Conservation (phyloP, 1,140 invertebrate species). For the Drosophila nebulosa region DNA sequence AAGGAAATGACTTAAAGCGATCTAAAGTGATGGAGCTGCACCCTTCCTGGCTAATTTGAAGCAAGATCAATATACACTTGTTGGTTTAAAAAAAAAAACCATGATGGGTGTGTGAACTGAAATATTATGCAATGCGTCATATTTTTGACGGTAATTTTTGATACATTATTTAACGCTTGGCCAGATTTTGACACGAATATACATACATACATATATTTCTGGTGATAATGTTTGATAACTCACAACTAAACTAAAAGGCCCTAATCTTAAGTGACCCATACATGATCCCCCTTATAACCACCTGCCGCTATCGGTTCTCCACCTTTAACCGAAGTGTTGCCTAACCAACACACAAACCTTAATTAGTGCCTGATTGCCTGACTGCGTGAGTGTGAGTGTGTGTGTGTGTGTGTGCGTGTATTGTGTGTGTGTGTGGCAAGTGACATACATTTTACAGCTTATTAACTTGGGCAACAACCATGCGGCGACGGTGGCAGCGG, state of each 20-base stretch:
- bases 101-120: too few relatives aligned
- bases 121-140: not conserved
- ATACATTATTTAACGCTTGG: not conserved
- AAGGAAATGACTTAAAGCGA: too few relatives aligned
- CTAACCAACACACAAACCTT: slow-evolving; percentile 44
- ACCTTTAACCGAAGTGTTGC: slow-evolving; percentile 28
- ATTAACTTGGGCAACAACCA: slow-evolving; percentile 72
- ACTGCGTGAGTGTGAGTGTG: not conserved
- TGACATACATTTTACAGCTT: slow-evolving; percentile 80
- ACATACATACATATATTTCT: not conserved
- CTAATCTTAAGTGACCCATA: slow-evolving; percentile 8
- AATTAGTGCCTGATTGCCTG: slow-evolving; percentile 59
- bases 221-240: not conserved
- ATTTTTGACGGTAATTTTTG: not conserved
- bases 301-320: not conserved
- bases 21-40: too few relatives aligned
- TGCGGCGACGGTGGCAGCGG: slow-evolving; percentile 14
- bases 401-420: slow-evolving; percentile 1
- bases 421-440: slow-evolving; percentile 39
- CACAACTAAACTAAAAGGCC: not conserved
- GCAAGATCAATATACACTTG: too few relatives aligned
- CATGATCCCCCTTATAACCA: not conserved
- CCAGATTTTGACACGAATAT: not conserved
- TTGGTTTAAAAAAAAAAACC: too few relatives aligned
- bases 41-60: too few relatives aligned